These are phyloP conservation scores for Chaetodon trifascialis DNA, from an alignment of 2,113 vertebrate genomes.

Conservation along the genomic window DNA sequence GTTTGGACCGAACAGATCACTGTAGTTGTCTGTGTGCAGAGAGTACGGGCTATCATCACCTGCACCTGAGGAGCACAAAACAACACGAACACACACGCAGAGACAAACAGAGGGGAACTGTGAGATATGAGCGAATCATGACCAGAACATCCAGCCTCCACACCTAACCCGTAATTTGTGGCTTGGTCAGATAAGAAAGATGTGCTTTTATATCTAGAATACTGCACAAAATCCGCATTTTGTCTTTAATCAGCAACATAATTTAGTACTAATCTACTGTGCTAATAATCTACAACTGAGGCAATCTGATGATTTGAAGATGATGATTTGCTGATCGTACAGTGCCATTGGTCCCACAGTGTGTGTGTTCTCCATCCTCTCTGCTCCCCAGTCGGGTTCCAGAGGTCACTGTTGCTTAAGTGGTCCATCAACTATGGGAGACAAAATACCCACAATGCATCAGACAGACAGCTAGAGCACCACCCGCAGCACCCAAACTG, in stretches of 20 bases:
- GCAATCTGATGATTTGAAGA: not conserved
- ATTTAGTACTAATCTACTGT: too few relatives aligned
- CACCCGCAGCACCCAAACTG: not conserved
- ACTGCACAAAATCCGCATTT: not conserved
- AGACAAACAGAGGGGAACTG: not conserved
- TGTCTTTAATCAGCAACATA: not conserved
- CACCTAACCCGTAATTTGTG: too few relatives aligned
- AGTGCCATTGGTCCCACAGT: conserved; percentile 71
- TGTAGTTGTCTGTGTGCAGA: conserved; percentile 65
- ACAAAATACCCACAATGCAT: conserved; percentile 15
- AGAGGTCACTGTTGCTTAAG: conserved; percentile 57
- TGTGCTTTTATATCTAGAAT: not conserved
- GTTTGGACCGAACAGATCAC: conserved; percentile 65
- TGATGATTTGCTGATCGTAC: conserved; percentile 35
- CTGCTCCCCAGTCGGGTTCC: conserved; percentile 68
- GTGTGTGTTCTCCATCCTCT: conserved; percentile 70
- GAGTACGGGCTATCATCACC: conserved; percentile 58
- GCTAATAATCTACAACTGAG: not conserved
- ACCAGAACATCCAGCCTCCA: too few relatives aligned
- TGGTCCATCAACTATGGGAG: conserved; percentile 70
- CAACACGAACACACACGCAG: conserved; percentile 6
- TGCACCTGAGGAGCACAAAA: conserved; percentile 58
- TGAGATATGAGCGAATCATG: not conserved
- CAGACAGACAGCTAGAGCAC: not conserved
- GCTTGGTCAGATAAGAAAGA: not conserved